These are phyloP conservation scores for Pseudomugil tenellus DNA, from an alignment of 2,797 vertebrate species.

Conservation along the genomic window DNA sequence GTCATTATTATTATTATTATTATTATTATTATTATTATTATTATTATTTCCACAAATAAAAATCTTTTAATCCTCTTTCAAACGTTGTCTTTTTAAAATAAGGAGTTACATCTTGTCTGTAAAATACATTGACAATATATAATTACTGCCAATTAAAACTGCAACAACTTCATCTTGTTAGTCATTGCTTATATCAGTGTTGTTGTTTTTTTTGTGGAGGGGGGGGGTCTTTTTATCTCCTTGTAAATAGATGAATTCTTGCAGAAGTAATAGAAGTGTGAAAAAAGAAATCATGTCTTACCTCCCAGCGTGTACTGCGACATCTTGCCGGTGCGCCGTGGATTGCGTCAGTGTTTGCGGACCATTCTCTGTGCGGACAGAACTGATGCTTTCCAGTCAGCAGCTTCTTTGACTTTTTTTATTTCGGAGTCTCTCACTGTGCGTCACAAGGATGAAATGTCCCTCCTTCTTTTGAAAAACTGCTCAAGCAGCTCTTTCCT, in stretches of 20 bases:
- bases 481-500: not conserved
- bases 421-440: constrained; percentile 10
- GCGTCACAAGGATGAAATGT: constrained; percentile 16
- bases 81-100: not conserved
- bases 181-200: not conserved
- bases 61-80: not conserved
- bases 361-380: constrained; percentile 38
- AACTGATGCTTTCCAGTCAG: constrained; percentile 57
- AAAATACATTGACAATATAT: constrained; percentile 2
- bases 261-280: not conserved
- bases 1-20: no score
- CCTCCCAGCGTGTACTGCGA: constrained; percentile 70
- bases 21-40: no score
- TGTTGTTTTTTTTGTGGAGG: no score
- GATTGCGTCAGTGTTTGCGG: constrained; percentile 32
- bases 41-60: not conserved
- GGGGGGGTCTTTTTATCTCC: no score
- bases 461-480: not conserved
- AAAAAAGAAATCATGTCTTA: constrained; percentile 43
- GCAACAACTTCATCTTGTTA: not conserved
- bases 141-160: not conserved
- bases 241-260: no score
- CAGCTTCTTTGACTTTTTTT: constrained; percentile 38
- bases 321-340: constrained; percentile 55
- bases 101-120: not conserved